Base-by-base conservation (phyloP, 2,888 invertebrate genomes). In the Eurytoma adleriae region DNA sequence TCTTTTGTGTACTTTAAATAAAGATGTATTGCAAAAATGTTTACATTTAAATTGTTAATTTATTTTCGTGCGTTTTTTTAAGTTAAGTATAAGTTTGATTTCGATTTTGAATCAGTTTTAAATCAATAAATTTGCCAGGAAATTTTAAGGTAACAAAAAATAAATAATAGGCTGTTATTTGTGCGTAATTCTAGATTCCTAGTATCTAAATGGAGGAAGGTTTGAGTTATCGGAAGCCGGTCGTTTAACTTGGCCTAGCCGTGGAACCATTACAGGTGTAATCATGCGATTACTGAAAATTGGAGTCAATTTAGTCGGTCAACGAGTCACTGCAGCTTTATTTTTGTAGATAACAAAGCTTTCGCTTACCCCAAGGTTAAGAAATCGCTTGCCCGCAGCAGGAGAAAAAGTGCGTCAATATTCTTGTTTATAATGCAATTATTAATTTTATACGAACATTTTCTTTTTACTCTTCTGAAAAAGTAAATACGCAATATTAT, bases 241-340 rank as follows among this genome's bases (percentile, higher is more conserved):
- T n/a, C 18, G 62, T 78, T 78, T 73, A 67, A 30, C 54, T 54
- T 73, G 48, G 73, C 68, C 27, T 68, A 68, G 54, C 52, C 67
- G 30, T 0, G 18, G n/a, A 48, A 57, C 67, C 40, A 78, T 78
- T 73, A 68, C 16, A n/a, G 30, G 40, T 27, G 73, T 48, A 68
- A 78, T 78, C 73, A 73, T 61, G 72, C 72, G 67, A 73, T 78
- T 78, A 78, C 67, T 68, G 72, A 72, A 72, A 78, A 78, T 78
- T 78, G 61, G 40, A 78, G 61, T 78, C 48, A 30, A 68, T 67
- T 72, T 78, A 78, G 56, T 57, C 16, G 50, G 59, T 67, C 3
- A 27, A 48, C 50, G 18, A 78, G 59, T 72, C 71, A 68, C 67
- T 73, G 56, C 68, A 73, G 78, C 78, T 73, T 78, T 78, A 52